Base-by-base conservation (phyloP, 2,888 invertebrate genomes). In the Hyposoter dolosus region DNA sequence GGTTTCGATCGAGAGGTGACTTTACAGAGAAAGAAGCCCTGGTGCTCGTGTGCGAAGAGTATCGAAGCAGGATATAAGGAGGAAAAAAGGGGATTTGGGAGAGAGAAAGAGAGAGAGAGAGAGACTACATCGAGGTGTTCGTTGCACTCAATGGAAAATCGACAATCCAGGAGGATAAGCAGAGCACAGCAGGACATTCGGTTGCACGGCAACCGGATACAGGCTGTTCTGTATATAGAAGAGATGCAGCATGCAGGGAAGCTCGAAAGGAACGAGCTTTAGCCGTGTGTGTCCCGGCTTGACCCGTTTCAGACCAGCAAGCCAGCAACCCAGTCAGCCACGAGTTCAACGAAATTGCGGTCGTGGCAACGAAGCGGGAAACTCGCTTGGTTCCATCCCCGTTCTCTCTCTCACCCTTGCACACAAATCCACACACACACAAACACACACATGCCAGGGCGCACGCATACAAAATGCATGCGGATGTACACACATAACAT, bases 361-460 rank as follows among this genome's bases (percentile, higher is more conserved):
- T 85, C 71, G 84, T 85, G 69, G 83, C 85, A 85, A 85, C 86
- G 76, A 65, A 78, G 86, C 87, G 84, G 85, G 82, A 82, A 84
- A 87, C 83, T 77, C 81, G 60, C 66, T 79, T 10, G 78, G 82
- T 71, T 63, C 68, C 68, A 66, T 80, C 43, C 72, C 40, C 74
- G 15, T 40, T 19, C 56, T 50, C 53, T 47, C 50, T n/a, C 68
- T 47, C 53, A 35, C 78, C 17, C 69, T 47, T 53, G 53, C 83
- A 45, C 65, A 43, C 17, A 19, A 32, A 45, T 32, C 28, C 35
- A 2, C 35, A 19, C 50, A 60, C 50, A 35, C 53, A 43, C 53
- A 47, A 53, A 28, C 15, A 69, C 32, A 71, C 45, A 71, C n/a
- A 69, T 9, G 28, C 17, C 15, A 47, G 43, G 3, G 28, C 17